Percentiles rank a stretch among this genome's conserved stretches.
Conservation (phyloP, 2,888 invertebrate species). For the Allygus modestus region DNA sequence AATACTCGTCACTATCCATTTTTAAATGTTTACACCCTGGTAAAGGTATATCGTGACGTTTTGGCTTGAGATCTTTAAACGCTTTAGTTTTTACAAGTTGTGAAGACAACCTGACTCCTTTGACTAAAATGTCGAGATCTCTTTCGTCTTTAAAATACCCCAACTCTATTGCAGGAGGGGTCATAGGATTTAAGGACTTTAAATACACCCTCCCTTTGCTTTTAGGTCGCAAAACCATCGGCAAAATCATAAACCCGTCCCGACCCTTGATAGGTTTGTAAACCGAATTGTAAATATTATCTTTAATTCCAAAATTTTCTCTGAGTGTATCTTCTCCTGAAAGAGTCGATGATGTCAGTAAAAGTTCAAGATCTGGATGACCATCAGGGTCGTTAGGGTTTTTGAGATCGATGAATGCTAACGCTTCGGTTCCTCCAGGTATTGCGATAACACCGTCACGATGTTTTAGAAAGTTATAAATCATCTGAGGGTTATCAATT, state of each 20-base stretch:
- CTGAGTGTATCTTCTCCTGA: constrained; percentile 76
- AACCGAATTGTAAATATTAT: constrained; percentile 74
- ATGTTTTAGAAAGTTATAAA: constrained; percentile 77
- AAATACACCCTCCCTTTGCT: constrained; percentile 83
- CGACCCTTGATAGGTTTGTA: constrained; percentile 75
- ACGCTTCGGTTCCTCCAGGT: constrained; percentile 83
- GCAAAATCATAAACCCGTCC: constrained; percentile 79
- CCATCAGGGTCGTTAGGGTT: constrained; percentile 77
- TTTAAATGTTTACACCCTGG: constrained; percentile 77
- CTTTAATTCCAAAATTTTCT: constrained; percentile 77
- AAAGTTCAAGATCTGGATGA: constrained; percentile 83
- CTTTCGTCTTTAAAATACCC: constrained; percentile 82
- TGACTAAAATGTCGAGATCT: constrained; percentile 81
- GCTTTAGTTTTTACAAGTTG: constrained; percentile 79
- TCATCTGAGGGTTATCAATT: constrained; percentile 72
- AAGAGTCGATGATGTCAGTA: constrained; percentile 79
- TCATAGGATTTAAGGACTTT: constrained; percentile 80
- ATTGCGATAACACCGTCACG: constrained; percentile 80
- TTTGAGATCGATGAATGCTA: constrained; percentile 80
- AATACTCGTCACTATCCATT: constrained; percentile 80
- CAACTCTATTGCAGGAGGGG: constrained; percentile 82
- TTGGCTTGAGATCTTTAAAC: constrained; percentile 79
- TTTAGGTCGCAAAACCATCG: constrained; percentile 82
- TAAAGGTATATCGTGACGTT: constrained; percentile 77
- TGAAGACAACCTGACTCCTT: constrained; percentile 78